A percentile compares a stretch with the other conserved stretches of the same genome.
Conservation (phyloP, 2,113 vertebrate species). For the Ancistrus triradiatus region DNA sequence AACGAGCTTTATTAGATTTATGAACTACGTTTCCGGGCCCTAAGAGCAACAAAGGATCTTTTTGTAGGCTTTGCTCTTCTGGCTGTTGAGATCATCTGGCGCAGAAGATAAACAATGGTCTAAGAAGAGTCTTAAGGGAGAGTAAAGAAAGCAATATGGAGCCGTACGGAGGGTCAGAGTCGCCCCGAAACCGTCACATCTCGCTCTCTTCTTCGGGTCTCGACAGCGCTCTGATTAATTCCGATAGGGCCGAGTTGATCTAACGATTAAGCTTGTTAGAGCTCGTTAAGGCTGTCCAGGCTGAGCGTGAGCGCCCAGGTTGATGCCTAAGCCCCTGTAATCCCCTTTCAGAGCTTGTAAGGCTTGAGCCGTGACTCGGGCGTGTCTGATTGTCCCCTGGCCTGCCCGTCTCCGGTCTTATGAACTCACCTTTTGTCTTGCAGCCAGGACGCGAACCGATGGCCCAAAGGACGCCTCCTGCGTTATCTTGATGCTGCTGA, state of each 20-base stretch:
- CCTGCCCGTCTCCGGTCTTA: background rate
- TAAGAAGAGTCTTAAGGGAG: background rate
- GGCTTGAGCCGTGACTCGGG: background rate
- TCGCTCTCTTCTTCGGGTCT: background rate
- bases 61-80: background rate
- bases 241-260: constrained; percentile 21
- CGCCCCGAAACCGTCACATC: background rate
- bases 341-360: constrained; percentile 20
- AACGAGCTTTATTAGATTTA: background rate
- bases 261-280: constrained; percentile 35
- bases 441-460: background rate
- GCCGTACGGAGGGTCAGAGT: background rate
- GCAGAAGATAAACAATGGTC: too few relatives aligned
- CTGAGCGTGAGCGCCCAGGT: background rate
- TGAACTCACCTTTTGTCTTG: background rate
- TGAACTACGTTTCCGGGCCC: background rate
- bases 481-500: too few relatives aligned
- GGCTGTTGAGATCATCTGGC: background rate
- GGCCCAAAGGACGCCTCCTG: too few relatives aligned
- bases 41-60: background rate
- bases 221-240: constrained; percentile 1
- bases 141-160: background rate
- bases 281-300: constrained; percentile 18
- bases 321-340: constrained; percentile 19
- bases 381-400: background rate